Evolutionary conservation across 2,797 vertebrate genomes (phyloP), one percentile per base, ranked within the genome.

Genomic region (Danio tinwini): DNA sequence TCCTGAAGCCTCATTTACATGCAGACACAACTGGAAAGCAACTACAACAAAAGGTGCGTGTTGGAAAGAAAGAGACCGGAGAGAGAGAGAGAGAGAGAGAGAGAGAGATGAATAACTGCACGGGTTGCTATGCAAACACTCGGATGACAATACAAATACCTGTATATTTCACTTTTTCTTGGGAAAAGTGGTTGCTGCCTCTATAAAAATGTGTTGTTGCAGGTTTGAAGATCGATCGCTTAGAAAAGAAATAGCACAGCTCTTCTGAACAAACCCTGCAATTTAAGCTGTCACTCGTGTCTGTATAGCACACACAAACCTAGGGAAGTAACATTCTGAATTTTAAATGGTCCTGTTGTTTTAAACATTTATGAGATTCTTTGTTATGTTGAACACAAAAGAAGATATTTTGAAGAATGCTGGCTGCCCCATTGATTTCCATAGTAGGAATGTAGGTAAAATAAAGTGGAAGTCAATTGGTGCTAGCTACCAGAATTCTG

Each of bases 1-100:
- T 78, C 52, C 64, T 5, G 55, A 70, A 45, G 63, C 40, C 37
- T 70, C 6, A 78, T 70, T 78, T 78, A 61, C 55, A 61, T 78
- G 37, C 55, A 50, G 65, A 61, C 64, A 39, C 11, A 45, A 78
- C 29, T 69, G 53, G 42, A 59, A 69, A 21, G 8, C 53, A 49
- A 14, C 21, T 29, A 50, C 16, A 69, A 56, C 63, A 76, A 58
- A 49, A 69, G 53, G 44, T 59, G 42, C 49, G 44, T 17, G 56
- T 78, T 61, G 40, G 44, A 69, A 50, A 69, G 53, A 61, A 37
- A 53, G 11, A 72, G 16, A 45, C 17, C 56, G 59, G 47, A 76
- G 39, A 29, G 29, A 29, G 29, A 29, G 29, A 29, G 29, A 53
- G 59, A 76, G 39, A 29, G 29, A 1, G 29, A n/a, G n/a, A n/a